Conservation (phyloP, 2,888 invertebrate genomes). For the Callyntrura sp. region DNA sequence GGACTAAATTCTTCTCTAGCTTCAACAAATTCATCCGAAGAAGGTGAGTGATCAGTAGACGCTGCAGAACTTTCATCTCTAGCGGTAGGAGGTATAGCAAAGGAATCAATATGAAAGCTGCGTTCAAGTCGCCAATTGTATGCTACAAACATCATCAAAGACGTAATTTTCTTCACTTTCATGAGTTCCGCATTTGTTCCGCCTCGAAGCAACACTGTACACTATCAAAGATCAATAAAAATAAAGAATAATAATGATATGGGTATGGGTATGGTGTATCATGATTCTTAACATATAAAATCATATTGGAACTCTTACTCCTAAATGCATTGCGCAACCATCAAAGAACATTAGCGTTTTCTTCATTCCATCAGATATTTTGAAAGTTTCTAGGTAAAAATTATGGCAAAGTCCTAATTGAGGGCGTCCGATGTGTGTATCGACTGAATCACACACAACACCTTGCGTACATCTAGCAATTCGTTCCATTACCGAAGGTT, state of each 20-base stretch:
- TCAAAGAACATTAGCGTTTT: constrained; percentile 98
- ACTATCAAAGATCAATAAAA: constrained; percentile 84
- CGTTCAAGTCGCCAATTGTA: constrained; percentile 98
- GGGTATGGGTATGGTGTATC: no score
- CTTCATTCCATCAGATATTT: constrained; percentile 86
- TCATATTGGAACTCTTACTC: constrained; percentile 85
- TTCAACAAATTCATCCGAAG: constrained; percentile 80
- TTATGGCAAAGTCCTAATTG: constrained; percentile 93
- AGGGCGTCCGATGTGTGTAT: constrained; percentile 93
- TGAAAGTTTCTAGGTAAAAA: constrained; percentile 90
- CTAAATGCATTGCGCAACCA: constrained; percentile 94
- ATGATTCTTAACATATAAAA: no score
- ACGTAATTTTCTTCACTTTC: constrained; percentile 93
- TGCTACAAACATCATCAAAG: constrained; percentile 92
- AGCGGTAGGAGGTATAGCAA: constrained; percentile 89
- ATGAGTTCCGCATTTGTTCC: constrained; percentile 90
- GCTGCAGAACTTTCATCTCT: constrained; percentile 48
- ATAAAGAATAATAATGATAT: constrained; percentile 29
- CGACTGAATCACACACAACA: constrained; percentile 94
- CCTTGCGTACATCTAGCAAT: constrained; percentile 93
- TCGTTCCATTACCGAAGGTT: constrained; percentile 92
- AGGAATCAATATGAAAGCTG: constrained; percentile 95
- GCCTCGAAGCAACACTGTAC: constrained; percentile 95
- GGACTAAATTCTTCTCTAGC: constrained; percentile 76
- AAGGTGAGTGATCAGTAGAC: constrained; percentile 69